A percentile compares a stretch with the other conserved stretches of the same genome.
Conservation (phyloP, 2,797 vertebrate genomes). For the Hafferia zeledoni region DNA sequence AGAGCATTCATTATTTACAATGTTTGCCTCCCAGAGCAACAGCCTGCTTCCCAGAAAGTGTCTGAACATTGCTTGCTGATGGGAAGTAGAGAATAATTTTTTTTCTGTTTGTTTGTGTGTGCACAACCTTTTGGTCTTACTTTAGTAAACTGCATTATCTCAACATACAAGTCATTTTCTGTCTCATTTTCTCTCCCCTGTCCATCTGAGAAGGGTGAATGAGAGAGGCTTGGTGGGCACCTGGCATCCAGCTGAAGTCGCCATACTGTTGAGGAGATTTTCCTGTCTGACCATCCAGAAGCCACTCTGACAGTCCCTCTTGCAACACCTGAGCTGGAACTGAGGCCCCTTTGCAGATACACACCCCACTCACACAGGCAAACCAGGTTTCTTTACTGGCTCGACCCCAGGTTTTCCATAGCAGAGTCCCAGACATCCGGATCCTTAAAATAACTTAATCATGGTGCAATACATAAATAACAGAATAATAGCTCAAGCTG, state of each 20-base stretch:
- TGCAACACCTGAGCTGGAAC: neutral
- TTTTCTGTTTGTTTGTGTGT: neutral
- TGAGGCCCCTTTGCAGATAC: neutral
- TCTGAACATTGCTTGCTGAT: rapidly evolving
- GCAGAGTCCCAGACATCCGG: neutral
- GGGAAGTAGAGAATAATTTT: neutral
- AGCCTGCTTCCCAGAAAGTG: too few relatives aligned
- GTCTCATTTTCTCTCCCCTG: neutral
- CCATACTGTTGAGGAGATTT: neutral
- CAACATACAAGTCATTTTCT: neutral
- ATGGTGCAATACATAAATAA: neutral
- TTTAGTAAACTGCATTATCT: neutral
- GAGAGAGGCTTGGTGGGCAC: neutral
- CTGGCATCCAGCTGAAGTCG: neutral
- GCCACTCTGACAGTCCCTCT: neutral
- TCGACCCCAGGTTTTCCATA: neutral
- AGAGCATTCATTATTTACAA: neutral
- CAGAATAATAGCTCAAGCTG: neutral
- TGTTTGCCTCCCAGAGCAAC: neutral
- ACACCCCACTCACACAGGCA: neutral
- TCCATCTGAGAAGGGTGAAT: neutral
- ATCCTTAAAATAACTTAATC: neutral
- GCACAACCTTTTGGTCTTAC: rapidly evolving
- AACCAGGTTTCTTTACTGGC: neutral
- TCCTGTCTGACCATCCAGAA: neutral